phyloP scores from a whole-genome alignment of 1,140 invertebrate species.

The Saccostrea echinata region DNA sequence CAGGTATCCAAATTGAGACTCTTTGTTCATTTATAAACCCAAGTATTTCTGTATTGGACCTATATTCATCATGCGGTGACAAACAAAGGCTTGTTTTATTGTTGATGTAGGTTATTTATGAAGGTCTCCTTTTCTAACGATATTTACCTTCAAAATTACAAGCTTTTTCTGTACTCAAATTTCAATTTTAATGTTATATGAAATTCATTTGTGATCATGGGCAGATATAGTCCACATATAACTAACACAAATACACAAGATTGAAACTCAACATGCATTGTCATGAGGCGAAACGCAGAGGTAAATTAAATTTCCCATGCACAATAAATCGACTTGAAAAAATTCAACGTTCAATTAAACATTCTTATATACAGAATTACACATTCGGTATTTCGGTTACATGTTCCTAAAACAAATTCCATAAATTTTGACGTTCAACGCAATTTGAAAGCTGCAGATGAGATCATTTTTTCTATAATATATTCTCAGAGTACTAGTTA shows the following conservation, averaged over 20 bases:
- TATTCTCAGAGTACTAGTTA: no score
- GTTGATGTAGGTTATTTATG: background rate
- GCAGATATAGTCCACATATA: conserved; percentile 1
- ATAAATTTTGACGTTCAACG: no score
- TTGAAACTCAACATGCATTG: background rate
- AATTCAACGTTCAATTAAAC: background rate
- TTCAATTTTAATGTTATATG: conserved; percentile 22
- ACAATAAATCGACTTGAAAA: background rate
- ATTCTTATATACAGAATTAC: no score
- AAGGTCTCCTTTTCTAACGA: background rate
- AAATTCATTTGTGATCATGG: background rate
- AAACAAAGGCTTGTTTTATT: conserved; percentile 7
- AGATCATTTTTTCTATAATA: no score
- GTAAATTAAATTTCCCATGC: background rate
- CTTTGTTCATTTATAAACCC: conserved; percentile 1
- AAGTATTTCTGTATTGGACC: background rate
- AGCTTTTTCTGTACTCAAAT: background rate
- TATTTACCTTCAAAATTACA: background rate
- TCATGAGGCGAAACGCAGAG: background rate
- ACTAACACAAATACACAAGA: background rate
- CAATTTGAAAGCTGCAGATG: no score
- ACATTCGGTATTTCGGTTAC: no score
- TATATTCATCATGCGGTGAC: background rate
- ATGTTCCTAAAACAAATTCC: no score
- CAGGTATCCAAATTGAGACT: background rate